These are phyloP conservation scores for Idaea aversata DNA, from an alignment of 2,888 invertebrate genomes.

Conservation along the genomic window DNA sequence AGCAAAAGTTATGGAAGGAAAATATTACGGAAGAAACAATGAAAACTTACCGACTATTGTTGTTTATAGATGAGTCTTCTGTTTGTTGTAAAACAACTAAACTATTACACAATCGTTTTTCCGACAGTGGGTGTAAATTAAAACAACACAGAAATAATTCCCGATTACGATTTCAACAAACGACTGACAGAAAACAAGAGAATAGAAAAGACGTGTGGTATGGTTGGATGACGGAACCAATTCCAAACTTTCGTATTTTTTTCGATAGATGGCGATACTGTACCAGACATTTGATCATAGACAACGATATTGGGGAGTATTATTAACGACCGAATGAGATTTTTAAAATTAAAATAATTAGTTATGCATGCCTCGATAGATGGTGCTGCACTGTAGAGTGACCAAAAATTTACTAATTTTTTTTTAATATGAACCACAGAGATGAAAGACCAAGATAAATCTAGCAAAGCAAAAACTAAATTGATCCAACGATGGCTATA, in stretches of 20 bases:
- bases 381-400: too few species aligned
- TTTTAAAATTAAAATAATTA: too few species aligned
- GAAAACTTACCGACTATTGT: conserved; percentile 20
- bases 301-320: conserved; percentile 38
- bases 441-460: too few species aligned
- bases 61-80: conserved; percentile 20
- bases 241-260: conserved; percentile 28
- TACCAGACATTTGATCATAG: conserved; percentile 43
- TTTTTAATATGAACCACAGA: too few species aligned
- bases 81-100: not conserved
- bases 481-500: not conserved
- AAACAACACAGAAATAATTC: conserved; percentile 46
- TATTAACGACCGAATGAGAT: conserved; percentile 43
- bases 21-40: conserved; percentile 8
- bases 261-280: conserved; percentile 58
- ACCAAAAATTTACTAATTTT: too few species aligned
- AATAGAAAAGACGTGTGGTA: conserved; percentile 68
- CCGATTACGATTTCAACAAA: conserved; percentile 56
- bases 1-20: not conserved
- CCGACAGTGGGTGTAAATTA: conserved; percentile 45
- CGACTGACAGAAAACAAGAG: conserved; percentile 73
- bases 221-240: conserved; percentile 50
- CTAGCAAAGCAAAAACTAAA: too few species aligned
- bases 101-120: conserved; percentile 50
- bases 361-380: too few species aligned